Evolutionary conservation across 2,113 vertebrate genomes (phyloP).

Genomic region (Epinephelus cyanopodus): DNA sequence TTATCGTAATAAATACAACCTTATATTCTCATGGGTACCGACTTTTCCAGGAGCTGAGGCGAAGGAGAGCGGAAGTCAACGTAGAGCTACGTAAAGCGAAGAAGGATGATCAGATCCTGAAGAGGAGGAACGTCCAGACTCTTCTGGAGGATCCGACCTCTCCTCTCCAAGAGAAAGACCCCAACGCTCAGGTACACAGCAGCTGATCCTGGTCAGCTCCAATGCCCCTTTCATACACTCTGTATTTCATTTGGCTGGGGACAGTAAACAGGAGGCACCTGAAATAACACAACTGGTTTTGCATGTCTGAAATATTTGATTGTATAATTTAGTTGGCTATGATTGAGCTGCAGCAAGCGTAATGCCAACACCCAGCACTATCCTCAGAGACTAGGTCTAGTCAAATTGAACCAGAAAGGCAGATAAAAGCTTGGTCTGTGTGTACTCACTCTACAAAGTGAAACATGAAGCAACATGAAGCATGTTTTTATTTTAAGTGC

Average conservation of each 20-base stretch:
- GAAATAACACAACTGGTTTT: not conserved
- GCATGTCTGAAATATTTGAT: not conserved
- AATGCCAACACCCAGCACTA: no score
- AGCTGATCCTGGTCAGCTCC: not conserved
- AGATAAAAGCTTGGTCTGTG: not conserved
- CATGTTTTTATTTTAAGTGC: no score
- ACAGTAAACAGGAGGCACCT: not conserved
- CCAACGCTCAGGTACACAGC: conserved; percentile 84
- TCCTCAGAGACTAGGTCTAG: not conserved
- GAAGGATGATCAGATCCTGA: conserved; percentile 94
- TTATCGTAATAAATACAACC: no score
- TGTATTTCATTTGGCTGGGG: not conserved
- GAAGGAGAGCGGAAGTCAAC: conserved; percentile 90
- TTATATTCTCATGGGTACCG: not conserved
- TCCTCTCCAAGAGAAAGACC: conserved; percentile 87
- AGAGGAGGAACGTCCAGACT: conserved; percentile 90
- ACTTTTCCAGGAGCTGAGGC: conserved; percentile 88
- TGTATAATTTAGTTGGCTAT: not conserved
- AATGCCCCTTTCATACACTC: not conserved
- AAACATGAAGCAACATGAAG: no score
- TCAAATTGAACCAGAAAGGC: not conserved
- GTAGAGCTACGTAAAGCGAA: conserved; percentile 94
- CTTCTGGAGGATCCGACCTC: conserved; percentile 88
- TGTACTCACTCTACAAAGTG: not conserved
- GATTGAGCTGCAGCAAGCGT: not conserved